Evolutionary conservation across 2,797 vertebrate genomes (phyloP).

Genomic region (Xiphorhynchus erythropygius): DNA sequence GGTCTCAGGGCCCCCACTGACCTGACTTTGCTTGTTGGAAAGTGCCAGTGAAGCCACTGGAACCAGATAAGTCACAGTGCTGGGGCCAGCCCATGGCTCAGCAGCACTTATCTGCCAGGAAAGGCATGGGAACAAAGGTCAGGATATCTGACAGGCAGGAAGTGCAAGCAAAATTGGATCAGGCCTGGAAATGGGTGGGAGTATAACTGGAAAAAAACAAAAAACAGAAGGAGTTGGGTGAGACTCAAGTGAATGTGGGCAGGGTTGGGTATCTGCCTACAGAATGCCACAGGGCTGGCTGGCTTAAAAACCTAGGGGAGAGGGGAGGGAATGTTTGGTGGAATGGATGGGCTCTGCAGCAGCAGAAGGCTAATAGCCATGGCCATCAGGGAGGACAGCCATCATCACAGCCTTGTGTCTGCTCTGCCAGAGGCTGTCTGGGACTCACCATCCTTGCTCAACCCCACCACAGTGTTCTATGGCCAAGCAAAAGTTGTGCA

Average conservation of each 20-base stretch:
- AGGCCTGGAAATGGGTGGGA: not conserved
- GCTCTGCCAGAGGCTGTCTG: not conserved
- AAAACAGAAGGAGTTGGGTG: not conserved
- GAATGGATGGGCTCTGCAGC: not conserved
- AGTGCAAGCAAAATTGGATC: not conserved
- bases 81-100: not conserved
- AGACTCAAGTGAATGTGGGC: not conserved
- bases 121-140: not conserved
- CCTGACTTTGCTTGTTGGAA: not conserved
- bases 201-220: not conserved
- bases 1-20: not conserved
- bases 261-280: not conserved
- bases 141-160: not conserved
- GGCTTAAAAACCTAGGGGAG: not conserved
- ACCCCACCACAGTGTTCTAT: not conserved
- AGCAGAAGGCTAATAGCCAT: not conserved
- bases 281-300: not conserved
- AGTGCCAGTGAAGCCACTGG: not conserved
- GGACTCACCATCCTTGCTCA: not conserved
- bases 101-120: not conserved
- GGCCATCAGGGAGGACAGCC: not conserved
- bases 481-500: not conserved
- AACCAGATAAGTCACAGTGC: not conserved
- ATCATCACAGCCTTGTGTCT: fast-evolving
- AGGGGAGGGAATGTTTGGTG: not conserved